These are phyloP conservation scores for Tolmerus cingulatus DNA, from an alignment of 2,888 invertebrate species.

Conservation along the genomic window DNA sequence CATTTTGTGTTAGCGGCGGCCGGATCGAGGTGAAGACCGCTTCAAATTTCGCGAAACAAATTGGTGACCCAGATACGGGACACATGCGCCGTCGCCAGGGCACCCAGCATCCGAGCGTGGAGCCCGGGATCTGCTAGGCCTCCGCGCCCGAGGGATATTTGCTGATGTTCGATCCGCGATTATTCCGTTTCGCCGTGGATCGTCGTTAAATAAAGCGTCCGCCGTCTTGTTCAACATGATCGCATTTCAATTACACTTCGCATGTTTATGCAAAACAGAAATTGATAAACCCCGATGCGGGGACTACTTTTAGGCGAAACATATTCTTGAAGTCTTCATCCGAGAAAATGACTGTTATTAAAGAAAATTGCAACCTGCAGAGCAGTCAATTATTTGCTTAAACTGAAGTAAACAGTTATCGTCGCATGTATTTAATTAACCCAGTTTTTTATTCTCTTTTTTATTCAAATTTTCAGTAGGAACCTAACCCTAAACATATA, in stretches of 20 bases:
- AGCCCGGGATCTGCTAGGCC: background rate
- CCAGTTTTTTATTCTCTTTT: background rate
- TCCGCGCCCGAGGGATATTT: background rate
- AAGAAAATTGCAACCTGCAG: background rate
- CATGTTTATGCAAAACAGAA: background rate
- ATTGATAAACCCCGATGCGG: background rate
- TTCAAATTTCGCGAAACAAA: background rate
- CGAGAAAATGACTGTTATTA: background rate
- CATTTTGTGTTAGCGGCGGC: background rate
- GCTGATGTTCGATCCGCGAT: background rate
- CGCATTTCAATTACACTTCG: background rate
- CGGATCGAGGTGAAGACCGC: background rate
- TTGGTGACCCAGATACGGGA: background rate
- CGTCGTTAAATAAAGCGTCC: background rate
- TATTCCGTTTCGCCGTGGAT: background rate
- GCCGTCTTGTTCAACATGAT: background rate
- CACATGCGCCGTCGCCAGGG: background rate
- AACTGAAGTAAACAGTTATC: background rate
- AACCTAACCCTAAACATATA: no score
- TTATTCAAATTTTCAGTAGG: no score
- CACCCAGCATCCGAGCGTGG: background rate
- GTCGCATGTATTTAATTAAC: background rate
- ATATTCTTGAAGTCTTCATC: background rate
- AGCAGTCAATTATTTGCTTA: background rate
- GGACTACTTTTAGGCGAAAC: background rate